phyloP scores from a whole-genome alignment of 2,113 vertebrate genomes.

The Hippotragus niger region DNA sequence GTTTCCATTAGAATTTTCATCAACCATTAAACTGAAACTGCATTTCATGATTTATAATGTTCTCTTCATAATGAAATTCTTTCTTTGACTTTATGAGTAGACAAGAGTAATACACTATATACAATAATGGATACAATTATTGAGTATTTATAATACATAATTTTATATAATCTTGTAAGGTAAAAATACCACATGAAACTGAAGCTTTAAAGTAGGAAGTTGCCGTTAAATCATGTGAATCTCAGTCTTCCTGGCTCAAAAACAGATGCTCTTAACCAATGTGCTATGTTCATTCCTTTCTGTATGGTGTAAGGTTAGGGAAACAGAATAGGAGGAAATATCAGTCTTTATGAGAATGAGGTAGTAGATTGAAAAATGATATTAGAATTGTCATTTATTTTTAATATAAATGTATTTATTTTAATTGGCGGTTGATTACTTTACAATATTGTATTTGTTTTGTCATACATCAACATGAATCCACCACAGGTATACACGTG shows the following conservation, averaged over 20 bases:
- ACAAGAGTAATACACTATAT: background rate
- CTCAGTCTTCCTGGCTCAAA: background rate
- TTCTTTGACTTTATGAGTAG: background rate
- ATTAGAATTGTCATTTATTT: background rate
- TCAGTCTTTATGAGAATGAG: background rate
- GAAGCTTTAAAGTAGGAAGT: background rate
- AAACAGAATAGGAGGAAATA: background rate
- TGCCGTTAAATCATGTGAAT: background rate
- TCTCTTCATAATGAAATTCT: background rate
- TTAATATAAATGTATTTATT: no score
- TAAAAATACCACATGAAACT: background rate
- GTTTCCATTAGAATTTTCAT: background rate
- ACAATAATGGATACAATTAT: background rate
- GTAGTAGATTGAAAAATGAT: background rate
- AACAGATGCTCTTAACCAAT: background rate
- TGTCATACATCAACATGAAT: no score
- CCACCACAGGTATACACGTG: no score
- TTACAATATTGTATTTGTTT: no score
- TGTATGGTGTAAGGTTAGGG: background rate
- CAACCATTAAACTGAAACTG: background rate
- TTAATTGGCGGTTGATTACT: no score
- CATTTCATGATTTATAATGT: background rate
- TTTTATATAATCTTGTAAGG: background rate
- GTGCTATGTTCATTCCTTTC: background rate
- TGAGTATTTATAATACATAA: background rate